phyloP scores from a whole-genome alignment of 2,113 vertebrate genomes.

The Eulemur rufifrons region DNA sequence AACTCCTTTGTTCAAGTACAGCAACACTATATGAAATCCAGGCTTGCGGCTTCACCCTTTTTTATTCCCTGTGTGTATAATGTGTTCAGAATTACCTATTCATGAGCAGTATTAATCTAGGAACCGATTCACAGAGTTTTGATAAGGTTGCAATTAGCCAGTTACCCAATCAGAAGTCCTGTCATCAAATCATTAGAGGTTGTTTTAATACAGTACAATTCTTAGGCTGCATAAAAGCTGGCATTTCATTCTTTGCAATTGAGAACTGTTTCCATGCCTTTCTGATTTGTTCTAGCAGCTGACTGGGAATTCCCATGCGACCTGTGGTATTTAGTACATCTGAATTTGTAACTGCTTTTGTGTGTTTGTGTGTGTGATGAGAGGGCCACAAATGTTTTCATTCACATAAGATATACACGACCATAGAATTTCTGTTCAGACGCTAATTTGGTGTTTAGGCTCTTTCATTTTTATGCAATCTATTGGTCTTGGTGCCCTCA shows the following conservation, averaged over 20 bases:
- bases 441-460: not conserved
- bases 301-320: not conserved
- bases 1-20: slow-evolving; percentile 36
- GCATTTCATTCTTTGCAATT: not conserved
- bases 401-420: not conserved
- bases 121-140: not conserved
- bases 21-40: not conserved
- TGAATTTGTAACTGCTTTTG: not conserved
- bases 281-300: not conserved
- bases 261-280: not conserved
- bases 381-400: not conserved
- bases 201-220: not conserved
- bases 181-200: slow-evolving; percentile 28
- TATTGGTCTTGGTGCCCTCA: not conserved
- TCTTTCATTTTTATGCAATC: slow-evolving; percentile 16
- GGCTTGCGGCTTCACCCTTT: not conserved
- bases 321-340: not conserved
- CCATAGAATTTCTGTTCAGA: not conserved
- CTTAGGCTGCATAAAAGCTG: not conserved
- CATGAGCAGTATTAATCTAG: not conserved
- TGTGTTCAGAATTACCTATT: not conserved
- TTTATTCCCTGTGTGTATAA: not conserved
- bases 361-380: not conserved
- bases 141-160: slow-evolving; percentile 1
- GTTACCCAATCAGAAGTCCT: slow-evolving; percentile 16